A percentile compares a stretch with the other conserved stretches of the same genome.
Conservation (phyloP, 2,113 vertebrate genomes). For the Neomonachus schauinslandi region DNA sequence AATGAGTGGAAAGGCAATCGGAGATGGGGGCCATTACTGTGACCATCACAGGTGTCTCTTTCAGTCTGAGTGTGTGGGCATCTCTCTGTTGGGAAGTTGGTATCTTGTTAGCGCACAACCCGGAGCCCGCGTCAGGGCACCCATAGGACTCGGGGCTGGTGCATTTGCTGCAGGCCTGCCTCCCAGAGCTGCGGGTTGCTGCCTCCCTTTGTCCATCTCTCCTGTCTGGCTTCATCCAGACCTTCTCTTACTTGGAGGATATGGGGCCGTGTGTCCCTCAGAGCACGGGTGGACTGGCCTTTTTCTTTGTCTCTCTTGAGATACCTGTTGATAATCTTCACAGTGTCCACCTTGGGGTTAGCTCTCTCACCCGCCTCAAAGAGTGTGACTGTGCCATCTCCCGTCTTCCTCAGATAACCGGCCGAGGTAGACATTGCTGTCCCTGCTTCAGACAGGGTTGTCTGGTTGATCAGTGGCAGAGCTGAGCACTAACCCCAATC, state of each 20-base stretch:
- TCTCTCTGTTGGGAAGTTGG: neutral
- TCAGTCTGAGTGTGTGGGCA: neutral
- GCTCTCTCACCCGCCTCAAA: fast-evolving
- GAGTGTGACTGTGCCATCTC: fast-evolving
- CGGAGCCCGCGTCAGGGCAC: fast-evolving
- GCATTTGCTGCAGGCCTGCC: fast-evolving
- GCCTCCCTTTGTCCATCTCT: fast-evolving
- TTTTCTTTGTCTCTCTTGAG: neutral
- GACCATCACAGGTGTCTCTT: fast-evolving
- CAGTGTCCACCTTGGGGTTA: fast-evolving
- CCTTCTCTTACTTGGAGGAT: neutral
- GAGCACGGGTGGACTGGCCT: fast-evolving
- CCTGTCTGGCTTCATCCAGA: neutral
- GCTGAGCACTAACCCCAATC: neutral
- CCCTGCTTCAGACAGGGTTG: neutral
- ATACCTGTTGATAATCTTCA: neutral
- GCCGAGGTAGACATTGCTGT: neutral
- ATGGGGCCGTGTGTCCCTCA: fast-evolving
- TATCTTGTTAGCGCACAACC: too few relatives aligned
- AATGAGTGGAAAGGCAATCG: fast-evolving
- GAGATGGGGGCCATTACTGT: fast-evolving
- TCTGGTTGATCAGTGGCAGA: neutral
- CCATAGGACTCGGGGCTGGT: fast-evolving
- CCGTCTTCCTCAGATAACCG: fast-evolving
- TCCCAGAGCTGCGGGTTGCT: neutral